Base-by-base conservation (phyloP, 2,113 vertebrate genomes). In the Oncorhynchus keta region DNA sequence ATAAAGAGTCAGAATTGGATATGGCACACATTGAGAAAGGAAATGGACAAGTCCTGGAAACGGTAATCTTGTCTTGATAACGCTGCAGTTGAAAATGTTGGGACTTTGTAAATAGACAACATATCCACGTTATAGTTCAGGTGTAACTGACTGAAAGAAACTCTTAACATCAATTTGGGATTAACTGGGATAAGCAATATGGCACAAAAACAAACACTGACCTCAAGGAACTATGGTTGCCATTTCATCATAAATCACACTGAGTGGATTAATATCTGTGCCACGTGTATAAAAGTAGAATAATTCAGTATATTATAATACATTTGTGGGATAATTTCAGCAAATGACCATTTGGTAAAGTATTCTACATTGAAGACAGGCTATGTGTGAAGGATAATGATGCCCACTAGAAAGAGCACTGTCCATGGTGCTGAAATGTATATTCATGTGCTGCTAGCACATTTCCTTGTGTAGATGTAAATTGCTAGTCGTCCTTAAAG, bases 31-130 rank as follows among this genome's bases (percentile, higher is more conserved):
- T 32, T 16, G 84, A 82, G 69, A 80, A 77, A 73, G 84, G 89
- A 78, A 89, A 87, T n/a, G 85, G 69, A 39, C 93, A 89, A 84
- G 90, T 91, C 80, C 92, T 93, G 91, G 93, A 95, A 57, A 91
- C 93, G 13, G 90, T 95, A 81, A 91, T 93, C 89, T 94, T 93
- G 89, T 95, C 94, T 84, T 93, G 96, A 97, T 94, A 89, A 89
- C 84, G 39, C 39, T 45, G 9, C 39, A 45, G 45, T 30, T n/a
- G 30, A 61, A 26, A 73, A 9, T 20, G 48, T 65, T 22, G 68
- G 68, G 30, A 80, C 74, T 7, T 66, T 74, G 70, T 74, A 79
- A 48, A 82, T 76, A 76, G 68, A 75, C 70, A 57, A 66, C 62
- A 49, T 85, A 88, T 87, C 82, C 18, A 57, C 83, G 67, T 45